Evolutionary conservation across 2,797 vertebrate genomes (phyloP), one percentile per base, ranked within the genome.

Genomic region (Cossypha heuglini): DNA sequence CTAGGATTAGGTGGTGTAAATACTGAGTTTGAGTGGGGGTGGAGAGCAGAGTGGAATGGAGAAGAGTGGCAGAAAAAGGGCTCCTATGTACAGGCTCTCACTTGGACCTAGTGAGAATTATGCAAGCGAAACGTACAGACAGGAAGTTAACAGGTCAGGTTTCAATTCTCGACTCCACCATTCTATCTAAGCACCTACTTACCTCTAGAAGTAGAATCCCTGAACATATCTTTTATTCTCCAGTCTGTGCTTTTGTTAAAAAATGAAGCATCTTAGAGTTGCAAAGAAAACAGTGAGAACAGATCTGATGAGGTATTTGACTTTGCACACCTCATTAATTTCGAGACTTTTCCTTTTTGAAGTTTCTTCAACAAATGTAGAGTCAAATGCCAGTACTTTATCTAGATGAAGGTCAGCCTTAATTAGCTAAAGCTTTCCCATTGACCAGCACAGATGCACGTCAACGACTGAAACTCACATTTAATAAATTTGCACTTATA

Each of bases 51-150:
- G n/a, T 26, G 15, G 33, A 87, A 73, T 0, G 46, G 49, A 40
- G 40, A 54, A 61, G 10, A 6, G 13, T 43, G 31, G 7, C 14
- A 10, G 58, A 48, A 49, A 73, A 54, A 58, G 16, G 20, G 58
- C 45, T 68, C 49, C 45, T 38, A 11, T 8, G 4, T 31, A 38
- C n/a, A 83, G 49, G 33, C 37, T 63, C 43, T 49, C 71, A 37
- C 40, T 73, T 48, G 48, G 49, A 59, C 21, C 66, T 35, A 33
- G 16, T 5, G 26, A 83, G 37, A 81, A 68, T 22, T 14, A 42
- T 1, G 3, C 16, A 62, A 76, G 7, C 0, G 1, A 78, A 49
- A 40, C 28, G 13, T 5, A 64, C 19, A 85, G 31, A 21, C 6
- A 67, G 16, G 22, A 85, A 33, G 10, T 37, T 51, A 73, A 43